Percentiles rank a stretch among this genome's conserved stretches.
Conservation (phyloP, 1,140 invertebrate species). For the Calliphora vicina region DNA sequence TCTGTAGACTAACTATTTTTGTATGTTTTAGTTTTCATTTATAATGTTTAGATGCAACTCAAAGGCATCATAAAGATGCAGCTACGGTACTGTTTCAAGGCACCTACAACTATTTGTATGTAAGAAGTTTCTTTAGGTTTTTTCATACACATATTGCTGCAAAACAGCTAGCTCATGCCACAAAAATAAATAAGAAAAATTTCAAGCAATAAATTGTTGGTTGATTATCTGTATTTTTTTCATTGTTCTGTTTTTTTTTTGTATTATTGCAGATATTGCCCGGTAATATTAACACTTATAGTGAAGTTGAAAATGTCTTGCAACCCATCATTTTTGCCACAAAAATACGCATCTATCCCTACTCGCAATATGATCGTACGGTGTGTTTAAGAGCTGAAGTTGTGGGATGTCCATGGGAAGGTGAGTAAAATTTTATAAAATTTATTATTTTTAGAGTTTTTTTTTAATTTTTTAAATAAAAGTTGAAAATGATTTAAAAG, state of each 20-base stretch:
- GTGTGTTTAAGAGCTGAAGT: slow-evolving; percentile 93
- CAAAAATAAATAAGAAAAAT: background rate
- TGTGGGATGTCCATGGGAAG: slow-evolving; percentile 85
- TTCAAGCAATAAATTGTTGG: background rate
- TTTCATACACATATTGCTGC: too few species aligned
- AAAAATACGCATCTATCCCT: slow-evolving; percentile 88
- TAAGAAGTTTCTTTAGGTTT: too few species aligned
- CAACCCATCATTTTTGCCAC: slow-evolving; percentile 86
- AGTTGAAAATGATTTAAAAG: background rate
- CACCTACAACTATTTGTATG: background rate
- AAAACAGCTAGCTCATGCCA: background rate
- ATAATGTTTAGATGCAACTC: background rate
- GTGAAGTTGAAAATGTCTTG: slow-evolving; percentile 78
- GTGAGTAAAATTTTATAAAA: slow-evolving; percentile 67
- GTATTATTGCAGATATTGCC: slow-evolving; percentile 75
- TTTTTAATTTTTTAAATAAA: background rate
- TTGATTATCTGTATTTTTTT: background rate
- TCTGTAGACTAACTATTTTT: background rate
- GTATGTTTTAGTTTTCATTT: too few species aligned
- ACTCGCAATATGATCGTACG: slow-evolving; percentile 85
- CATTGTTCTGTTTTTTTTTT: background rate
- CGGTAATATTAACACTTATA: slow-evolving; percentile 88
- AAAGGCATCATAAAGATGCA: background rate
- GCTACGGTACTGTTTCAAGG: background rate
- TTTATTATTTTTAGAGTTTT: background rate